Percentiles rank a stretch among this genome's conserved stretches.
Conservation (phyloP, 1,140 invertebrate genomes). For the Nebria ingens region DNA sequence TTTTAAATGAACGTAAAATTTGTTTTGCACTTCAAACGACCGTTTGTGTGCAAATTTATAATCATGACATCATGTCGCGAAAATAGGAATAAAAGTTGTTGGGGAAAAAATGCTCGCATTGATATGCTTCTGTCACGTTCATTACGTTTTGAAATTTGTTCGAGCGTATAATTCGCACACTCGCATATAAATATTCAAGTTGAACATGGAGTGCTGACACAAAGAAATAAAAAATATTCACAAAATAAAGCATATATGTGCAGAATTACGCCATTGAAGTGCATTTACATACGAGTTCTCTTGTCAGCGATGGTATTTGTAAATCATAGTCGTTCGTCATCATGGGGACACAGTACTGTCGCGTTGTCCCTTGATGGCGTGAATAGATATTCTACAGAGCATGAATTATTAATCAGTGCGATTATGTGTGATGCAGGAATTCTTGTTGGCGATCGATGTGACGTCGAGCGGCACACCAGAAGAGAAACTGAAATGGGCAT, state of each 20-base stretch:
- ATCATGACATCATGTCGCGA: too few species aligned
- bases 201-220: background rate
- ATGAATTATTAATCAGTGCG: conserved; percentile 22
- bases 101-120: too few species aligned
- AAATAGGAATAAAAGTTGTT: too few species aligned
- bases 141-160: background rate
- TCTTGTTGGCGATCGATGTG: conserved; percentile 94
- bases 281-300: background rate
- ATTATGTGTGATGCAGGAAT: conserved; percentile 66
- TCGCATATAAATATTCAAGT: background rate
- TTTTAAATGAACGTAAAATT: too few species aligned
- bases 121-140: background rate
- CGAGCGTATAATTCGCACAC: background rate
- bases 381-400: background rate
- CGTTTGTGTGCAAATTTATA: too few species aligned
- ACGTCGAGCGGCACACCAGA: conserved; percentile 95
- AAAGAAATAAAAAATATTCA: background rate
- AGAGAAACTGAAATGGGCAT: conserved; percentile 99
- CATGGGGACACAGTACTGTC: too few species aligned
- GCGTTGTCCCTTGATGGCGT: background rate
- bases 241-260: background rate
- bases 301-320: background rate
- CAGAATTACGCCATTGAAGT: background rate
- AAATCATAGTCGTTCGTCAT: background rate
- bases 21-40: too few species aligned